Base-by-base conservation (phyloP, 2,113 vertebrate species). In the Xyrauchen texanus region DNA sequence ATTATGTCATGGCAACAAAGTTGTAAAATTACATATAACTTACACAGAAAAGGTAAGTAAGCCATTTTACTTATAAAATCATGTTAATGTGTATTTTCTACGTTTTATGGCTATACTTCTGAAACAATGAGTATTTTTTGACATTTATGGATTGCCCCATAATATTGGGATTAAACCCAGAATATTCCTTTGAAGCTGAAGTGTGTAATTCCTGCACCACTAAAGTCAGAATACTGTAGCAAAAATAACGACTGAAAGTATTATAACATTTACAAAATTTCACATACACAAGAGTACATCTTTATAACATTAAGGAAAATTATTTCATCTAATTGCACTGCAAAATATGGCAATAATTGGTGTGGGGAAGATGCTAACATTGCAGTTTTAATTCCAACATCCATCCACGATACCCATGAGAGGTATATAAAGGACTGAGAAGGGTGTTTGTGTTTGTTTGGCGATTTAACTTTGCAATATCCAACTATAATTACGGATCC, bases 381-480 rank as follows among this genome's bases (percentile, higher is more conserved):
- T 69, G 51, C 21, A 34, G 21, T 42, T 68, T 55, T 57, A 57
- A 55, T 70, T 9, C n/a, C 15, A 58, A 58, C 6, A 4, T 60
- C n/a, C 55, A 47, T 60, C n/a, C 70, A 61, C n/a, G 45, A 60
- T 45, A 12, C 55, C n/a, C 44, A 46, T 47, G 44, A 61, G 57
- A 46, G 70, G 21, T 34, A 13, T 44, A 55, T 62, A 49, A 76
- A 8, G 4, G 15, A 52, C 21, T n/a, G 11, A 15, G 49, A 52
- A n/a, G 12, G 34, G 3, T 21, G 16, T 75, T 51, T 13, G 21
- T 15, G 15, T 47, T 8, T 47, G 57, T 57, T 42, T 11, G 49
- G 16, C 8, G 61, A 7, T 76, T 66, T 45, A 76, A 64, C 49
- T 76, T 66, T 53, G 49, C 8, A 42, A 15, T 55, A 76, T 53